Evolutionary conservation across 1,140 invertebrate species (phyloP), one percentile per base, ranked within the genome.

Genomic region (Drosophila nigromelanica): DNA sequence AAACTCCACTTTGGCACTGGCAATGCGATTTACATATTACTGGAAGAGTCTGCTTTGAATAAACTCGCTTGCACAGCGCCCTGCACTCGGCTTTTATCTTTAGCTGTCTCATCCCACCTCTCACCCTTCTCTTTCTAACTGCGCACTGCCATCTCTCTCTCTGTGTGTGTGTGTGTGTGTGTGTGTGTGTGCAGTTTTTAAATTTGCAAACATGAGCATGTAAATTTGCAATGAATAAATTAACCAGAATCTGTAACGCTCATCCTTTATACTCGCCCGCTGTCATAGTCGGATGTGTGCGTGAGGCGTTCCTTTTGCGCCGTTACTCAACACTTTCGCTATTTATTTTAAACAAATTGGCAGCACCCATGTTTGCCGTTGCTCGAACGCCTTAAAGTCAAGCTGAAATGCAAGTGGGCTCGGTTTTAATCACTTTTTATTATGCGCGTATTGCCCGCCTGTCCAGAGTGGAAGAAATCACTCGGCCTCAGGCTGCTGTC

Each of bases 181-280:
- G 27, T 58, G 67, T 51, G 63, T 71, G 56, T 77, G 73, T 77
- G 75, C 70, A 80, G 70, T 85, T 86, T 86, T 86, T 86, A 86
- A 87, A 87, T 87, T 86, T 86, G 78, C 81, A 86, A 86, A 86
- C 81, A 86, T 86, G 81, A 86, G 81, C 74, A 86, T 86, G 81
- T 81, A 87, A 87, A 87, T 86, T 85, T 87, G 82, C 81, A 86
- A 86, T 86, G 81, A 86, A 86, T 86, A 86, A 86, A 86, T 86
- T 86, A 86, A 87, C 73, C 74, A 75, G 68, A 83, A 69, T 72
- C 73, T 76, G 45, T 47, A 48, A 39, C 54, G 42, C 52, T 50
- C 43, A 35, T 37, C 43, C 14, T 30, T 39, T 66, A 27, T 37
- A 11, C 7, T 21, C 14, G 6, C 27, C 40, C 50, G 15, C 30